phyloP scores from a whole-genome alignment of 1,140 invertebrate genomes.

The Drosophila prosaltans region DNA sequence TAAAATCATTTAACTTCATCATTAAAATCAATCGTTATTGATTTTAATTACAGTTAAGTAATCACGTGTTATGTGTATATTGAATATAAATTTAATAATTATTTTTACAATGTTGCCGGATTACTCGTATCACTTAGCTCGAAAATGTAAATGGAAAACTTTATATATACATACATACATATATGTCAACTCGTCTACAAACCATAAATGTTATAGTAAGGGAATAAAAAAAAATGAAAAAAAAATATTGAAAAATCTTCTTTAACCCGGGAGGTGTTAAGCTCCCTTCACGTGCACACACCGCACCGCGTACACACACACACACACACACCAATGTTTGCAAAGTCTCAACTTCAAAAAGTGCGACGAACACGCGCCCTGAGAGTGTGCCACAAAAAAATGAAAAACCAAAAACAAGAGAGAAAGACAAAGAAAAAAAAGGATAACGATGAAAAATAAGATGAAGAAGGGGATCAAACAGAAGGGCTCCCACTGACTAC shows the following conservation, averaged over 20 bases:
- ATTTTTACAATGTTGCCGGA: not conserved
- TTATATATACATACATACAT: not conserved
- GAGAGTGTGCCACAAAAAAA: slow-evolving; percentile 27
- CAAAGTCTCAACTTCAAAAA: slow-evolving; percentile 55
- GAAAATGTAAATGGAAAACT: not conserved
- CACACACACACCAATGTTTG: slow-evolving; percentile 33
- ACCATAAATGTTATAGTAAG: not conserved
- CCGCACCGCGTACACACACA: not conserved
- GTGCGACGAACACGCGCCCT: slow-evolving; percentile 35
- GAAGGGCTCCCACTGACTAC: slow-evolving; percentile 14
- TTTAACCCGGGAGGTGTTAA: slow-evolving; percentile 20
- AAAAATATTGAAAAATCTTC: not conserved
- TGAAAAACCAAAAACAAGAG: too few species aligned
- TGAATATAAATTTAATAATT: not conserved
- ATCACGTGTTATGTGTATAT: too few species aligned
- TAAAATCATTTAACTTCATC: too few species aligned
- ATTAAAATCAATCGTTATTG: too few species aligned
- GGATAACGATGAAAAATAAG: slow-evolving; percentile 17
- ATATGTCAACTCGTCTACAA: not conserved
- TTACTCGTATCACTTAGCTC: not conserved
- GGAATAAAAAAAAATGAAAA: not conserved
- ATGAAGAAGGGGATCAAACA: slow-evolving; percentile 26
- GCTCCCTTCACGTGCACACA: not conserved
- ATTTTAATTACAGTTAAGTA: too few species aligned
- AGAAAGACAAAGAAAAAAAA: slow-evolving; percentile 22